Percentiles rank a stretch among this genome's conserved stretches.
Conservation (phyloP, 2,113 vertebrate species). For the Gobius niger region DNA sequence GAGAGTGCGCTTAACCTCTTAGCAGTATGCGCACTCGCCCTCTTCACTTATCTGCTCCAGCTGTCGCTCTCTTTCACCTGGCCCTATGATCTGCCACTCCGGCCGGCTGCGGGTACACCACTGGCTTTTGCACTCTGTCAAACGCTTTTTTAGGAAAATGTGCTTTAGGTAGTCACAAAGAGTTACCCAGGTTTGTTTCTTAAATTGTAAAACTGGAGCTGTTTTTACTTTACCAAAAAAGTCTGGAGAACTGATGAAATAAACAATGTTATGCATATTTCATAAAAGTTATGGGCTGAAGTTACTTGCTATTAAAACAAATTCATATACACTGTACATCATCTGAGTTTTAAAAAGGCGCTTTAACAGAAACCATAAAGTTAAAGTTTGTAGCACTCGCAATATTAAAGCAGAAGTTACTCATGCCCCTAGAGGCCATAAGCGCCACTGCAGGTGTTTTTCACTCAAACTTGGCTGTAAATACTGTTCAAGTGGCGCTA, state of each 20-base stretch:
- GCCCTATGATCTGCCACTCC: conserved; percentile 29
- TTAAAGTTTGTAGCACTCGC: too few relatives aligned
- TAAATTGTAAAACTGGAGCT: not conserved
- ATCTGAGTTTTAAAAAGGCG: too few relatives aligned
- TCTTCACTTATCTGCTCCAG: conserved; percentile 50
- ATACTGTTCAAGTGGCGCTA: too few relatives aligned
- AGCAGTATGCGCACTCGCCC: conserved; percentile 37
- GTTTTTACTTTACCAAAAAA: not conserved
- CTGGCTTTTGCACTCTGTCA: conserved; percentile 1
- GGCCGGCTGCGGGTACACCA: conserved; percentile 22
- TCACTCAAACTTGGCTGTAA: too few relatives aligned
- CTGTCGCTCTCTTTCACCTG: conserved; percentile 44
- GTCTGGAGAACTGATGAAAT: not conserved
- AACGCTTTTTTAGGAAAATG: not conserved
- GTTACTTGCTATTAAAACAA: too few relatives aligned
- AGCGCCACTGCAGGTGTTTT: too few relatives aligned
- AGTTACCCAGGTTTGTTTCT: not conserved
- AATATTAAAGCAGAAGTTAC: too few relatives aligned
- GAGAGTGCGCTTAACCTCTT: conserved; percentile 73
- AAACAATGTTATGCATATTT: too few relatives aligned
- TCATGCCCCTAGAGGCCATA: too few relatives aligned
- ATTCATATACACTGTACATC: too few relatives aligned
- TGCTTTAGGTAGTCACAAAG: conserved; percentile 20
- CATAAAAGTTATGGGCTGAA: too few relatives aligned
- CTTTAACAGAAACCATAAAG: too few relatives aligned